A percentile compares a stretch with the other conserved stretches of the same genome.
Evolutionary conservation across 2,113 vertebrate genomes (phyloP).

Genomic region (Eptesicus fuscus): DNA sequence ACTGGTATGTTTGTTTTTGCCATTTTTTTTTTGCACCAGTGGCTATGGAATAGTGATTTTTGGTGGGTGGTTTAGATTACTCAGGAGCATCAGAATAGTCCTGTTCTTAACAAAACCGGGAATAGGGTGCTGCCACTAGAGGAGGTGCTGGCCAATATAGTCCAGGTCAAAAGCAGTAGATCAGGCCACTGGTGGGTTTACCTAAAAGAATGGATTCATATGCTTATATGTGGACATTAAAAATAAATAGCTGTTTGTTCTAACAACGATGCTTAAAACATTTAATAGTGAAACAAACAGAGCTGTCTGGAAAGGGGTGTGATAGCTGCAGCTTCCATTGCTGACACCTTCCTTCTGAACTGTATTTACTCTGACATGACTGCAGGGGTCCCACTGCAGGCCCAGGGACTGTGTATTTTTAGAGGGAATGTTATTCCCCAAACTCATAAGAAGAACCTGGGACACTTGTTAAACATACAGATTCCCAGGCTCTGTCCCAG

Average conservation of each 20-base stretch:
- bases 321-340: neutral
- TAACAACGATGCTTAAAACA: neutral
- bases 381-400: neutral
- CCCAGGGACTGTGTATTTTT: neutral
- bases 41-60: neutral
- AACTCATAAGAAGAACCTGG: neutral
- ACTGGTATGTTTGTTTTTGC: neutral
- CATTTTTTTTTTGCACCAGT: neutral
- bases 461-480: neutral
- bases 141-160: neutral
- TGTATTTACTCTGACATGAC: neutral
- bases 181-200: neutral
- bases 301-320: neutral
- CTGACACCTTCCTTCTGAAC: neutral
- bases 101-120: neutral
- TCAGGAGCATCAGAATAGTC: neutral
- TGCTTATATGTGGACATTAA: neutral
- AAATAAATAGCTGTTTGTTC: neutral
- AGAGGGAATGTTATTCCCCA: neutral
- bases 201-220: neutral
- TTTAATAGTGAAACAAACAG: neutral
- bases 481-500: neutral
- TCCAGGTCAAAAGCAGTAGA: neutral
- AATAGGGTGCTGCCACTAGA: neutral
- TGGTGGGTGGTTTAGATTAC: neutral